These are phyloP conservation scores for Halcyon leucocephala DNA, from an alignment of 2,797 vertebrate species.

Conservation along the genomic window DNA sequence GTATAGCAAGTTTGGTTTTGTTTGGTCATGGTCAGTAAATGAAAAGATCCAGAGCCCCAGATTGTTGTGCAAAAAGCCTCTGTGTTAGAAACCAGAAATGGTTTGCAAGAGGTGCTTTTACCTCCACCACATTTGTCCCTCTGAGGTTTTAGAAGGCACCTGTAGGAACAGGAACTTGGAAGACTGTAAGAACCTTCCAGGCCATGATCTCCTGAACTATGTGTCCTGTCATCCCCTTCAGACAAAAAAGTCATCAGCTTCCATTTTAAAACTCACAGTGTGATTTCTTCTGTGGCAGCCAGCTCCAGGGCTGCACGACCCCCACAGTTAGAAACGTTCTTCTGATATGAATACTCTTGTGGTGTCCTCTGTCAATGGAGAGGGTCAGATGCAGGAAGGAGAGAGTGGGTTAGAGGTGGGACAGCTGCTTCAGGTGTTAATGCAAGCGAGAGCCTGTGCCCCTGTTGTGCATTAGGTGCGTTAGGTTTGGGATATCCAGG, in stretches of 20 bases:
- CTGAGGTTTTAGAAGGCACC: neutral
- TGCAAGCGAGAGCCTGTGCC: neutral
- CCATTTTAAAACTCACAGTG: neutral
- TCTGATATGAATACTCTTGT: neutral
- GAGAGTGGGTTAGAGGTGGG: neutral
- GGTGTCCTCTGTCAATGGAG: neutral
- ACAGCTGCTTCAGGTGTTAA: neutral
- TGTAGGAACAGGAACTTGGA: neutral
- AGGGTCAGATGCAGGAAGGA: neutral
- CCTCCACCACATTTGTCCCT: neutral
- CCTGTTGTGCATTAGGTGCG: fast-evolving
- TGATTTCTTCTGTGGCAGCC: neutral
- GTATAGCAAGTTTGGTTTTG: neutral
- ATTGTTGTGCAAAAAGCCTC: neutral
- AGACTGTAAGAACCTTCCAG: neutral
- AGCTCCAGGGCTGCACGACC: neutral
- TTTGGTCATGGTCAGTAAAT: neutral
- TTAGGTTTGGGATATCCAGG: neutral
- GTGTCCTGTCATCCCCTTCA: neutral
- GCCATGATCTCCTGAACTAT: neutral
- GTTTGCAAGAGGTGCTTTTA: neutral
- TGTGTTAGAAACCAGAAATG: neutral
- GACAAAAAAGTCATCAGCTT: neutral
- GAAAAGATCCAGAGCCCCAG: neutral
- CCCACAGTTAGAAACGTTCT: neutral